phyloP scores from a whole-genome alignment of 2,113 vertebrate genomes.

The Microtus richardsoni region DNA sequence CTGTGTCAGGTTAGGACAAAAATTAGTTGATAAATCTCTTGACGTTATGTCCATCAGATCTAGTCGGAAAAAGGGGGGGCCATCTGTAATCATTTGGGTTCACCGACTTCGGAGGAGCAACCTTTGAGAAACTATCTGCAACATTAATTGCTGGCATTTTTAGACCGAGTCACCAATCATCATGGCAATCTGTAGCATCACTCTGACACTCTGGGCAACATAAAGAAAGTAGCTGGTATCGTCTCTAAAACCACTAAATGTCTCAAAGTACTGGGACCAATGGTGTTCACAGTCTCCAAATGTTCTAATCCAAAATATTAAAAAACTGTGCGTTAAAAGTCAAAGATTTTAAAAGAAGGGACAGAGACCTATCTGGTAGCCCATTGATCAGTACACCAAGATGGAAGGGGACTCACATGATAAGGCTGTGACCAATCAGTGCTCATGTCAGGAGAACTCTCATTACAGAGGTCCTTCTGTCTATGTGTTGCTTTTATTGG shows the following conservation, averaged over 20 bases:
- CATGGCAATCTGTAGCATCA: neutral
- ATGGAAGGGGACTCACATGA: neutral
- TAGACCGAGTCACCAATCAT: neutral
- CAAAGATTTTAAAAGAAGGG: neutral
- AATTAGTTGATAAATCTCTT: slow-evolving; percentile 52
- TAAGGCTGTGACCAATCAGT: neutral
- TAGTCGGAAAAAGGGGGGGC: neutral
- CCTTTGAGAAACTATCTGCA: neutral
- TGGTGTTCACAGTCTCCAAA: slow-evolving; percentile 88
- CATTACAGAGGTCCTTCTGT: too few species aligned
- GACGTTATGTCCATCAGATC: neutral
- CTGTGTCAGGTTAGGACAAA: slow-evolving; percentile 89
- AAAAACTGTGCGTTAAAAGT: slow-evolving; percentile 83
- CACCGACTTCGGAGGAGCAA: neutral
- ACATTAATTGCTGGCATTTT: neutral
- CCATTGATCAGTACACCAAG: neutral
- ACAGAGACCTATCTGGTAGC: neutral
- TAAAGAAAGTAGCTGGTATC: slow-evolving; percentile 81
- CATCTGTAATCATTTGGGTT: neutral
- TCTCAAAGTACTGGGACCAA: slow-evolving; percentile 85
- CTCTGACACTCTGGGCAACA: neutral
- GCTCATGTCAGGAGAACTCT: neutral
- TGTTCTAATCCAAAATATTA: slow-evolving; percentile 81
- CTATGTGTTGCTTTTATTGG: too few species aligned
- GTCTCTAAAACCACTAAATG: slow-evolving; percentile 89